Conservation (phyloP, 2,797 vertebrate species). For the Trachops cirrhosus region DNA sequence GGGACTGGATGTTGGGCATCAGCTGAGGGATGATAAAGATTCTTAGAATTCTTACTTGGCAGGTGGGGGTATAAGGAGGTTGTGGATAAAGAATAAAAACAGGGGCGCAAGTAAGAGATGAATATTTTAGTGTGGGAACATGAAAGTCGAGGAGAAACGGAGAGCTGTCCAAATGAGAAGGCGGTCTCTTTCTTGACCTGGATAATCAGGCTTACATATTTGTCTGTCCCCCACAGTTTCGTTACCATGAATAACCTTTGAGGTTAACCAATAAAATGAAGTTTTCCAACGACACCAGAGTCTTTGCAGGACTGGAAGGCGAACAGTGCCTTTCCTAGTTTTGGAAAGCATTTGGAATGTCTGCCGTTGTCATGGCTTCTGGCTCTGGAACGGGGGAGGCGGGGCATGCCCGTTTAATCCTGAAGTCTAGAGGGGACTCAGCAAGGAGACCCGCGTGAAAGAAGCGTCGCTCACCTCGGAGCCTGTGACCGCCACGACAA, state of each 20-base stretch:
- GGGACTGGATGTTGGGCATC: neutral
- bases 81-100: neutral
- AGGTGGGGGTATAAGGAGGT: neutral
- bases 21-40: neutral
- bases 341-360: neutral
- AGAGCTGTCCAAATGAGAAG: neutral
- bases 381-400: neutral
- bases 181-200: neutral
- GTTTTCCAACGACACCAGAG: neutral
- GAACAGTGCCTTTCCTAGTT: neutral
- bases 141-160: neutral
- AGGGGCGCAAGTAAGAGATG: neutral
- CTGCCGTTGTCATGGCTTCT: neutral
- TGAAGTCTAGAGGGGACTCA: neutral
- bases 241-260: neutral
- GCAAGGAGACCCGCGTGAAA: neutral
- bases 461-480: neutral
- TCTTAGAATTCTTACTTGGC: neutral
- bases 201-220: neutral
- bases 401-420: neutral
- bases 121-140: neutral
- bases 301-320: neutral
- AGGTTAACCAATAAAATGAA: neutral
- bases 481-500: neutral
- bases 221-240: neutral